These are phyloP conservation scores for Natator depressus DNA, from an alignment of 2,113 vertebrate species.

Conservation along the genomic window DNA sequence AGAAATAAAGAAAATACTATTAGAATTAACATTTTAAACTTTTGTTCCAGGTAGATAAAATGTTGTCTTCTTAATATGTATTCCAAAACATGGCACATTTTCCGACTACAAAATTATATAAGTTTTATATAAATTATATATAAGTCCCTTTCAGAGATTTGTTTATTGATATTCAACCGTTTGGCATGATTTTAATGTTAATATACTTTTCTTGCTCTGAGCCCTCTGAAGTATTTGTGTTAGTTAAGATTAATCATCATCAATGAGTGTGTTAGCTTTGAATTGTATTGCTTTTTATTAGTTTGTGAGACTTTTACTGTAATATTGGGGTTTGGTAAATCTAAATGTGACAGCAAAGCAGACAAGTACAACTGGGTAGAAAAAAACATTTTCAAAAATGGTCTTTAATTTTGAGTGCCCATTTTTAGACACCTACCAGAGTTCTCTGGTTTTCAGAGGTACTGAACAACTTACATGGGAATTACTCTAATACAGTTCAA, in stretches of 20 bases:
- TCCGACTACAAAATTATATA: neutral
- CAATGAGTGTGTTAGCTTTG: neutral
- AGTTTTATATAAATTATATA: neutral
- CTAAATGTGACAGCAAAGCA: constrained; percentile 14
- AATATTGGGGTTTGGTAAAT: neutral
- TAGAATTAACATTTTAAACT: neutral
- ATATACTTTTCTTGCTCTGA: constrained; percentile 11
- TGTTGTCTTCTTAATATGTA: neutral
- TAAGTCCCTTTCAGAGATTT: neutral
- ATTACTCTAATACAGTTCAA: neutral
- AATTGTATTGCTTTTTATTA: constrained; percentile 58
- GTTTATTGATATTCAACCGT: neutral
- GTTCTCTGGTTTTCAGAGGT: neutral
- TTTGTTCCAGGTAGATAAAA: neutral
- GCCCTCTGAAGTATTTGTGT: neutral
- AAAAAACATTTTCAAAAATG: constrained; percentile 7
- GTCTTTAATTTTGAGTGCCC: neutral
- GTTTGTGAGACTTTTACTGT: constrained; percentile 16
- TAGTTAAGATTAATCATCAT: neutral
- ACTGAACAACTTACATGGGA: neutral
- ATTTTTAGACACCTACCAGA: neutral
- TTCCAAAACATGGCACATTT: neutral
- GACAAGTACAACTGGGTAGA: neutral
- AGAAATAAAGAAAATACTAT: neutral
- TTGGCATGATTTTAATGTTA: constrained; percentile 2